Base-by-base conservation (phyloP, 2,797 vertebrate species). In the Pseudomugil gertrudae region DNA sequence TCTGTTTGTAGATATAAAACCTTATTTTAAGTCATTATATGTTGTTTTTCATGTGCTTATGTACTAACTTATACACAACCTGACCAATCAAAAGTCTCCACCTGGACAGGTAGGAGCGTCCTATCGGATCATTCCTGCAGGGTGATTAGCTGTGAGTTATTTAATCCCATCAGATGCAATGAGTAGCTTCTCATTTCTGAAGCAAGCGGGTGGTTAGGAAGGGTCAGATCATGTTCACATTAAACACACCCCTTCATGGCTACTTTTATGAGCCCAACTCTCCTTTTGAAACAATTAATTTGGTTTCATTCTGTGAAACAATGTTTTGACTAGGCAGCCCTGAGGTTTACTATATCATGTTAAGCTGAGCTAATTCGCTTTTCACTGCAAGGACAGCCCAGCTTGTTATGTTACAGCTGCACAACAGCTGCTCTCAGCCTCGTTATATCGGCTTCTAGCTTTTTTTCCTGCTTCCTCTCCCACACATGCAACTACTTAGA, bases 381-480 rank as follows among this genome's bases (percentile, higher is more conserved):
- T 81, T 76, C 47, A 60, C 61, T 74, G 21, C 69, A 74, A 69
- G 68, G 81, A 68, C 71, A 83, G 45, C 60, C n/a, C 54, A 5
- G 66, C 40, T 66, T 79, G 74, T 80, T 80, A 32, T 23, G 40
- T 77, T 76, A 33, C 83, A 85, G 85, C 84, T 88, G 80, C 57
- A 54, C 61, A 84, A 61, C 85, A 90, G 84, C 86, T 91, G 89
- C 69, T 84, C 75, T 72, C 61, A 64, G 51, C 4, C 80, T 85
- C 81, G 76, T 83, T 78, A 86, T 57, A 59, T 53, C 78, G 29
- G 63, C 52, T 64, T n/a, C n/a, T n/a, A n/a, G n/a, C n/a, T 13
- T 57, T 51, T 29, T 26, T 29, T 65, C 48, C 59, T 62, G 38
- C 63, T 63, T 66, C 68, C 52, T 69, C 38, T 15, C 51, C 27